Conservation (phyloP, 2,113 vertebrate genomes). For the Morphnarchus princeps region DNA sequence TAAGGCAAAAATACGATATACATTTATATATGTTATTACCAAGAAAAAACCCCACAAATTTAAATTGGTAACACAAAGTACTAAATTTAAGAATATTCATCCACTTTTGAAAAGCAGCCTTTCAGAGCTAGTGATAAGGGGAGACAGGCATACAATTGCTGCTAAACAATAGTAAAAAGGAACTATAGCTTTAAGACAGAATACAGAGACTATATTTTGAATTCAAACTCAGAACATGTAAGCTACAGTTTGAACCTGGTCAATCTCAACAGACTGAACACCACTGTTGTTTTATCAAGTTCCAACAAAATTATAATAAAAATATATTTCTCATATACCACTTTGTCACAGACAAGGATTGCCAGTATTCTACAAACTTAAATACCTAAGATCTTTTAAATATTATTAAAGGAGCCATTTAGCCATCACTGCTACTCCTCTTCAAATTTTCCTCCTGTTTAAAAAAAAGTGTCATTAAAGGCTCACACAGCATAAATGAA, state of each 20-base stretch:
- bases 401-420: neutral
- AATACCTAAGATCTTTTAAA: neutral
- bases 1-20: neutral
- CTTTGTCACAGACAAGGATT: neutral
- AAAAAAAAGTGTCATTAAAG: neutral
- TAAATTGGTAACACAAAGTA: neutral
- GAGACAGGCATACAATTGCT: slow-evolving; percentile 5
- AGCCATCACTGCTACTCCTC: neutral
- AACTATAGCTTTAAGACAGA: neutral
- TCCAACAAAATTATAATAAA: neutral
- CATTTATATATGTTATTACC: neutral
- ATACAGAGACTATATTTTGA: neutral
- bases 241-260: neutral
- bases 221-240: neutral
- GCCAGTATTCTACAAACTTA: neutral
- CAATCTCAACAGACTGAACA: neutral
- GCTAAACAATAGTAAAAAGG: slow-evolving; percentile 5
- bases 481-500: neutral
- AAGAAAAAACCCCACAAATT: neutral
- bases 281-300: neutral
- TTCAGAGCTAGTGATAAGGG: neutral
- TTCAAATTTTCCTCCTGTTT: neutral
- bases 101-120: neutral
- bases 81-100: neutral
- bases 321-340: neutral